These are phyloP conservation scores for Myotis yumanensis DNA, from an alignment of 2,113 vertebrate species.

Conservation along the genomic window DNA sequence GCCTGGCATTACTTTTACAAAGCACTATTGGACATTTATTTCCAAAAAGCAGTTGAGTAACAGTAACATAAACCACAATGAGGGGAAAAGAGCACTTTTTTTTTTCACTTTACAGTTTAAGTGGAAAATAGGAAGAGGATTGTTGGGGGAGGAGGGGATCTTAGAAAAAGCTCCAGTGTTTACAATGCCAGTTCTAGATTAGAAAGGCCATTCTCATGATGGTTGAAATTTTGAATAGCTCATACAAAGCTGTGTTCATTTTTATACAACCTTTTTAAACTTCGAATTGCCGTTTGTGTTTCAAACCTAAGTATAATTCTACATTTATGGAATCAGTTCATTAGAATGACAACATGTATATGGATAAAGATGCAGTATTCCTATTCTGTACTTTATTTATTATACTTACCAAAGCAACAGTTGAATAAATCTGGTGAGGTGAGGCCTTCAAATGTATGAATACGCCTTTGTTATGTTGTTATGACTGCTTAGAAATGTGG, in stretches of 20 bases:
- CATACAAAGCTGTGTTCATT: slow-evolving; percentile 58
- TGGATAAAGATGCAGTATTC: slow-evolving; percentile 83
- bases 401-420: slow-evolving; percentile 76
- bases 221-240: slow-evolving; percentile 62
- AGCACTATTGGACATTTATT: slow-evolving; percentile 40
- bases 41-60: slow-evolving; percentile 54
- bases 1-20: slow-evolving; percentile 54
- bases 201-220: slow-evolving; percentile 43
- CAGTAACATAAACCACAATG: slow-evolving; percentile 14
- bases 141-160: not conserved
- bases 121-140: slow-evolving; percentile 1
- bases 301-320: slow-evolving; percentile 72
- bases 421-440: slow-evolving; percentile 73
- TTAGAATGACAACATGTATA: slow-evolving; percentile 69
- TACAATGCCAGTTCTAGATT: slow-evolving; percentile 60
- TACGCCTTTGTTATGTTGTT: slow-evolving; percentile 44
- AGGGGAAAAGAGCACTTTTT: slow-evolving; percentile 48
- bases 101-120: slow-evolving; percentile 59
- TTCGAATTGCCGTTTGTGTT: slow-evolving; percentile 72
- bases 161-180: slow-evolving; percentile 57
- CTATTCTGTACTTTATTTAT: slow-evolving; percentile 71
- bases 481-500: slow-evolving; percentile 57
- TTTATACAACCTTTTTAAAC: slow-evolving; percentile 68
- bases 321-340: slow-evolving; percentile 76
- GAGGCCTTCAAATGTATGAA: slow-evolving; percentile 60